Base-by-base conservation (phyloP, 2,888 invertebrate species). In the Lutraria lutraria region DNA sequence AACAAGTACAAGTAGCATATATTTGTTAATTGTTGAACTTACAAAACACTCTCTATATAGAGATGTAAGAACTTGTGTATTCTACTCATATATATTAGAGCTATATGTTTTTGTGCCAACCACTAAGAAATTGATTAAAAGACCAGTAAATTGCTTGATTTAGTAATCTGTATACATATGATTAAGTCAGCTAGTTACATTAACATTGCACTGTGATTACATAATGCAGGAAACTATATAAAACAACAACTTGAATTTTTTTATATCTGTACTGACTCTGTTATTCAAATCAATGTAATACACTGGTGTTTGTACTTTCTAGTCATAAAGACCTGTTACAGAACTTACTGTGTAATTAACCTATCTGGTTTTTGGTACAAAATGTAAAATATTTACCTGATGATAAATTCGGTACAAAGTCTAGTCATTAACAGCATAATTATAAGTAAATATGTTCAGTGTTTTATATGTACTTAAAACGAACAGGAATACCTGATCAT, bases 281-380 rank as follows among this genome's bases (percentile, higher is more conserved):
- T 68, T 25, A 68, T 68, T 68, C 63, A 68, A 68, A 68, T 68
- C 63, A 68, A 68, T 25, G 63, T 25, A 68, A n/a, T 25, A 68
- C 25, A 68, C 25, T 25, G 63, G 12, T 68, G n/a, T 68, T 68
- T 25, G n/a, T n/a, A 21, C 6, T 68, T 25, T n/a, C 12, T 68
- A 68, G 63, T 68, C 63, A 25, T 68, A 4, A 43, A n/a, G 63
- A 25, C 4, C 63, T 68, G 63, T 25, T 25, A 25, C n/a, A 68
- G 25, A 10, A 25, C 25, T 68, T 68, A 25, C 25, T 68, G 63
- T 68, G 63, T 68, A 68, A 68, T 68, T 68, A 43, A 68, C 63
- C n/a, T 25, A 68, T 13, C n/a, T 25, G 25, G 63, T 68, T 68
- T 68, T 68, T 68, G 12, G 63, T 25, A 68, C 63, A 25, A 6